Evolutionary conservation across 2,113 vertebrate species (phyloP), one percentile per base, ranked within the genome.

Genomic region (pig (Sus scrofa)): DNA sequence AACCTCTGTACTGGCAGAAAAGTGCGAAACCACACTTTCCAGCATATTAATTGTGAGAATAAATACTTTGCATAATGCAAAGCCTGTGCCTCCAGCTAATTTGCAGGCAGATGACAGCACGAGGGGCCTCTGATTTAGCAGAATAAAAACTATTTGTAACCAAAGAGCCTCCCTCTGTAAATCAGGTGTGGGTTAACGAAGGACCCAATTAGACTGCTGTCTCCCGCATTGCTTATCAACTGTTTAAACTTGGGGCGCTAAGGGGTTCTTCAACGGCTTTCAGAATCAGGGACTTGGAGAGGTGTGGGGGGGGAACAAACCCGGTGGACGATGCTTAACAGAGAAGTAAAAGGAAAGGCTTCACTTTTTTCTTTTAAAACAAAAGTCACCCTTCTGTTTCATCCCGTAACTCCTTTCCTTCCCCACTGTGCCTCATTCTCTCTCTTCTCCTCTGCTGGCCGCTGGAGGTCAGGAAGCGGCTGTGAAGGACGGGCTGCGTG

Each of bases 21-120:
- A 63, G 94, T 95, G 97, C 44, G 86, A 97, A 97, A 95, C 97
- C 97, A 97, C 96, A 96, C 83, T 97, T 96, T 95, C 65, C 79
- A 95, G 95, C 86, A 84, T 81, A 86, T 92, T 89, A 89, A 96
- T 44, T 95, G 89, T 74, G 89, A 97, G 96, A 97, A 96, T 93
- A 94, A 93, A 93, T 85, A 93, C 89, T 95, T 62, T 93, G 83
- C 89, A 97, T 93, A 94, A 94, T 75, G 89, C 82, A 94, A 86
- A 95, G 62, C 71, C 86, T 87, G 78, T 94, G 78, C 86, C 94
- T 94, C 73, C 26, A 77, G 95, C 92, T 91, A 82, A 91, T 78
- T 50, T 91, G 94, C 77, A 96, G 77, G 96, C 85, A 56, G 91
- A 93, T 62, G 89, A 86, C 13, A 68, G 93, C 2, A 1, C 12